Conservation (phyloP, 1,140 invertebrate genomes). For the Drosophila erecta region DNA sequence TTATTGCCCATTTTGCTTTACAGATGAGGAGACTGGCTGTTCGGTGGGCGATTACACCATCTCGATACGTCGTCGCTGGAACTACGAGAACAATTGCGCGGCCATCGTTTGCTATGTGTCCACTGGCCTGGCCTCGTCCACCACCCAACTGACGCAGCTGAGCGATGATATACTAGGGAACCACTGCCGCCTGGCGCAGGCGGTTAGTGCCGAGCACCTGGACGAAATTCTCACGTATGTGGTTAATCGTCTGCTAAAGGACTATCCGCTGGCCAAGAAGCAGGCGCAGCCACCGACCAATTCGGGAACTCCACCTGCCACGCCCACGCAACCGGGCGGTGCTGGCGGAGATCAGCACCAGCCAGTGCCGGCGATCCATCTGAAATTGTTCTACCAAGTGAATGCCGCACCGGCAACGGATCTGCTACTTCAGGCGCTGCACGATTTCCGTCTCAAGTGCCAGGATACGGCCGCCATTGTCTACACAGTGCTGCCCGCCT, state of each 20-base stretch:
- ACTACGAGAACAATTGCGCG: slow-evolving; percentile 94
- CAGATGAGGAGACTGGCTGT: slow-evolving; percentile 95
- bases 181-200: slow-evolving; percentile 85
- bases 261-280: slow-evolving; percentile 85
- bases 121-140: slow-evolving; percentile 88
- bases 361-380: slow-evolving; percentile 86
- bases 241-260: slow-evolving; percentile 89
- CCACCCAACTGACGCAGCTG: slow-evolving; percentile 87
- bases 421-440: slow-evolving; percentile 86
- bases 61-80: slow-evolving; percentile 92
- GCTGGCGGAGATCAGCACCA: slow-evolving; percentile 51
- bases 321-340: slow-evolving; percentile 2
- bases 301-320: slow-evolving; percentile 12
- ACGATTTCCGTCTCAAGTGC: slow-evolving; percentile 85
- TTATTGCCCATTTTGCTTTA: slow-evolving; percentile 29
- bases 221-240: slow-evolving; percentile 90
- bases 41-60: slow-evolving; percentile 92
- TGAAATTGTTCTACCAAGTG: slow-evolving; percentile 92
- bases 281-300: slow-evolving; percentile 19
- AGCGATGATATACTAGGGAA: slow-evolving; percentile 86
- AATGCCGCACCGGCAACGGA: slow-evolving; percentile 86
- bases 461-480: slow-evolving; percentile 86
- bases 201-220: slow-evolving; percentile 87
- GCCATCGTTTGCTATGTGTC: slow-evolving; percentile 93
- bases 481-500: slow-evolving; percentile 91